These are phyloP conservation scores for Pseudorectes ferrugineus DNA, from an alignment of 2,113 vertebrate species.

Conservation along the genomic window DNA sequence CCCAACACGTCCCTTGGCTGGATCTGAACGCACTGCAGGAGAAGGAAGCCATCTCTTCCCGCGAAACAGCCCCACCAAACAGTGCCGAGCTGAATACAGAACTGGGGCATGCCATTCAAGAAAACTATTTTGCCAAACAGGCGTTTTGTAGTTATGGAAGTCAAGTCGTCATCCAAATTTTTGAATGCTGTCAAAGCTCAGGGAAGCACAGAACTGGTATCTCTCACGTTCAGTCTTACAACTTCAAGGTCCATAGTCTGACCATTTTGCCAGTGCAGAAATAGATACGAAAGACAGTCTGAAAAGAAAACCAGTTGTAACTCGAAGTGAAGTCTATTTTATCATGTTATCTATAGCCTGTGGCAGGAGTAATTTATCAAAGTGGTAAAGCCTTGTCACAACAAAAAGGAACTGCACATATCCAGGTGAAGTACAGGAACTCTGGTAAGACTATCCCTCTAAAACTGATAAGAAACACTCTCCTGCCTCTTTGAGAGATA, in stretches of 20 bases:
- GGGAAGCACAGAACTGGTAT: neutral
- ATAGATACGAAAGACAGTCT: neutral
- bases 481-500: neutral
- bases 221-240: neutral
- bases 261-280: neutral
- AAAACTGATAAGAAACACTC: neutral
- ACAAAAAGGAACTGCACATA: neutral
- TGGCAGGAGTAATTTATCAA: neutral
- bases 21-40: neutral
- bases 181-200: neutral
- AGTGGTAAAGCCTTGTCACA: neutral
- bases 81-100: neutral
- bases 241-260: neutral
- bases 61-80: neutral
- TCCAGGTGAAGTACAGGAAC: neutral
- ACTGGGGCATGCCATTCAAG: accelerated
- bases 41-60: neutral
- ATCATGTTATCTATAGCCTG: neutral
- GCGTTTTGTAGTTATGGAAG: neutral
- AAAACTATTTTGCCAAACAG: neutral
- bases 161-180: neutral
- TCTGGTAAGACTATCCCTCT: neutral
- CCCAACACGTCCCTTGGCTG: neutral
- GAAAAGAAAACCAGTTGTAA: neutral
- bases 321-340: neutral